phyloP scores from a whole-genome alignment of 2,888 invertebrate genomes.

The Cephus nigrinus region DNA sequence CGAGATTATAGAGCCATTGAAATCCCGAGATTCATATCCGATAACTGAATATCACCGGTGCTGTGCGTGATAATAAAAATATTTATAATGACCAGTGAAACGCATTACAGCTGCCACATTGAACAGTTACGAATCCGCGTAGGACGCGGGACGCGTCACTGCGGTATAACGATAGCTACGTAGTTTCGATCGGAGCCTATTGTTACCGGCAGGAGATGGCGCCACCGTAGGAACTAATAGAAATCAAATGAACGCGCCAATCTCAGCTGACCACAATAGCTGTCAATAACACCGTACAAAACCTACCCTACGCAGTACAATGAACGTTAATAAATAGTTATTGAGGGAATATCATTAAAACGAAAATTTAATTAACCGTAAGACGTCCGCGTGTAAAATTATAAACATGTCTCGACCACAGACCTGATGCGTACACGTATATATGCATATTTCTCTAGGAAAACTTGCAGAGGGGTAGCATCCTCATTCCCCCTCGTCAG shows the following conservation, averaged over 20 bases:
- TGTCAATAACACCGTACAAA: neutral
- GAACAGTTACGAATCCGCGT: neutral
- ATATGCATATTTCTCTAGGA: neutral
- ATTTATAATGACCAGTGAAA: neutral
- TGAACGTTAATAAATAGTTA: neutral
- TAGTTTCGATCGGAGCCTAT: too few relatives aligned
- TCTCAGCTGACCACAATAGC: too few relatives aligned
- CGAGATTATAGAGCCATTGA: neutral
- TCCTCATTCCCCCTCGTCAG: neutral
- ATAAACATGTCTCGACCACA: neutral
- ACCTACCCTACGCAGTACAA: neutral
- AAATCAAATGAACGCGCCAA: too few relatives aligned
- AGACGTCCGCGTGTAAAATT: neutral
- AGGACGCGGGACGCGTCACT: neutral
- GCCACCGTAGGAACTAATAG: too few relatives aligned
- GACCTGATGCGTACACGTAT: neutral
- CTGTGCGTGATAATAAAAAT: neutral
- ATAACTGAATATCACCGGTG: neutral
- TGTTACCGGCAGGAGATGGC: too few relatives aligned
- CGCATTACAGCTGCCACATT: neutral
- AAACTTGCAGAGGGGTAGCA: neutral
- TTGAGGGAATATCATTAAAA: neutral
- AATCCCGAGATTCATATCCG: neutral
- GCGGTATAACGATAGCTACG: neutral
- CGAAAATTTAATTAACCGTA: neutral